These are phyloP conservation scores for Acinonyx jubatus DNA, from an alignment of 2,113 vertebrate genomes.

Conservation along the genomic window DNA sequence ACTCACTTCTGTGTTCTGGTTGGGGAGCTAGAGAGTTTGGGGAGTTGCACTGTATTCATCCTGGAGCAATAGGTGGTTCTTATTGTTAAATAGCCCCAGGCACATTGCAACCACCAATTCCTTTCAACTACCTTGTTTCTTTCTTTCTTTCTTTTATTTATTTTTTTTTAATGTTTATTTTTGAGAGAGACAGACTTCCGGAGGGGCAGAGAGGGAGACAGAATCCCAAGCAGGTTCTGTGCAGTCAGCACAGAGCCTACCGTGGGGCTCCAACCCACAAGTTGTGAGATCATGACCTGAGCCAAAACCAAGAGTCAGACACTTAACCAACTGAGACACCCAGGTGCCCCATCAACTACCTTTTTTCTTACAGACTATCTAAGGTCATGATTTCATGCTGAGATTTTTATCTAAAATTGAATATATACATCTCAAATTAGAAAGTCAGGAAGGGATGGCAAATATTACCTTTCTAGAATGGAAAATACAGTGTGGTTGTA, in stretches of 20 bases:
- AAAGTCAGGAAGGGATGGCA: background rate
- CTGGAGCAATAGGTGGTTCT: background rate
- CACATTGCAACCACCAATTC: background rate
- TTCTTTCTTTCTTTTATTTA: too few species aligned
- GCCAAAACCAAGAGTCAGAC: too few species aligned
- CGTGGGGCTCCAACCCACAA: too few species aligned
- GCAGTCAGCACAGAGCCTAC: too few species aligned
- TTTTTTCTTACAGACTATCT: background rate
- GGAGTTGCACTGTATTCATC: background rate
- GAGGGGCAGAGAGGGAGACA: too few species aligned
- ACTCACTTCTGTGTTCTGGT: background rate
- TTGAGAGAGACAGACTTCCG: too few species aligned
- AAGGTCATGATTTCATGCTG: background rate
- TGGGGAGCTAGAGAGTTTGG: background rate
- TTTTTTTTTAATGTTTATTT: too few species aligned
- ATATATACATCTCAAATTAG: background rate
- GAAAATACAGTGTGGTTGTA: background rate
- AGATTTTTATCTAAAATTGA: slow-evolving; percentile 28
- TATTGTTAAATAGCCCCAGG: slow-evolving; percentile 19
- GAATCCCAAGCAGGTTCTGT: too few species aligned
- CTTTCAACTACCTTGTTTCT: background rate
- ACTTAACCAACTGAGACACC: too few species aligned
- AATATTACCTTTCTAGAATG: background rate
- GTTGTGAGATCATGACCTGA: too few species aligned
- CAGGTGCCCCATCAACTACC: background rate